Percentiles rank a stretch among this genome's conserved stretches.
These are phyloP conservation scores for Quiscalus mexicanus DNA, from an alignment of 2,113 vertebrate genomes.

Conservation along the genomic window DNA sequence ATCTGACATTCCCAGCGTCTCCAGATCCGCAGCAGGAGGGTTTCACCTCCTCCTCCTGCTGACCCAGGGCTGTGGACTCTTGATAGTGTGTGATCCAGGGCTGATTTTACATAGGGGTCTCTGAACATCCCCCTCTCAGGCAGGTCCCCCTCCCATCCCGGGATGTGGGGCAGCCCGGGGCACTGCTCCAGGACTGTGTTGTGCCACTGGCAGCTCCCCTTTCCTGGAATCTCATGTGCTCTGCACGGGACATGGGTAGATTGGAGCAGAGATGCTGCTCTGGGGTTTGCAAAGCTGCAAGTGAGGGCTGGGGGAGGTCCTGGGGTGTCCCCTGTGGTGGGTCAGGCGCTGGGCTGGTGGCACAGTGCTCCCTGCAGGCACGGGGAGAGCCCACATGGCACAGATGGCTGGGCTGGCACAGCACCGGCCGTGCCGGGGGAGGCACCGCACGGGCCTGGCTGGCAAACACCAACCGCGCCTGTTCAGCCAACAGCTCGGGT, in stretches of 20 bases:
- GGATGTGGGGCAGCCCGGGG: neutral
- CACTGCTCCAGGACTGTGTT: neutral
- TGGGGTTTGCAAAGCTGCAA: neutral
- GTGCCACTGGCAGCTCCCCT: neutral
- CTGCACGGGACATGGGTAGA: rapidly evolving
- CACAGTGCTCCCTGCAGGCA: neutral
- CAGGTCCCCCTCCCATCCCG: rapidly evolving
- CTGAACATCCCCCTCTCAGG: rapidly evolving
- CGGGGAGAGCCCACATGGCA: slow-evolving; percentile 9
- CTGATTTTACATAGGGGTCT: neutral
- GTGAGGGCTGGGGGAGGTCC: neutral
- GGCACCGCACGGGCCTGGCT: slow-evolving; percentile 9
- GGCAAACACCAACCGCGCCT: neutral
- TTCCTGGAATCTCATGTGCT: rapidly evolving
- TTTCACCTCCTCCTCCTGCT: neutral
- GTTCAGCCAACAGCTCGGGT: slow-evolving; percentile 40
- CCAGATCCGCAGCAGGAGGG: neutral
- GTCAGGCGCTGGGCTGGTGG: neutral
- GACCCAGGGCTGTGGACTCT: rapidly evolving
- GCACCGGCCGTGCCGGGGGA: neutral
- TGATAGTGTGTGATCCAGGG: rapidly evolving
- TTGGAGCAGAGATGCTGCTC: neutral
- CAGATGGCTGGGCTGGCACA: slow-evolving; percentile 50
- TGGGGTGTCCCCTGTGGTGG: rapidly evolving
- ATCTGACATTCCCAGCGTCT: rapidly evolving